Base-by-base conservation (phyloP, 1,140 invertebrate species). In the Sitobion miscanthi region DNA sequence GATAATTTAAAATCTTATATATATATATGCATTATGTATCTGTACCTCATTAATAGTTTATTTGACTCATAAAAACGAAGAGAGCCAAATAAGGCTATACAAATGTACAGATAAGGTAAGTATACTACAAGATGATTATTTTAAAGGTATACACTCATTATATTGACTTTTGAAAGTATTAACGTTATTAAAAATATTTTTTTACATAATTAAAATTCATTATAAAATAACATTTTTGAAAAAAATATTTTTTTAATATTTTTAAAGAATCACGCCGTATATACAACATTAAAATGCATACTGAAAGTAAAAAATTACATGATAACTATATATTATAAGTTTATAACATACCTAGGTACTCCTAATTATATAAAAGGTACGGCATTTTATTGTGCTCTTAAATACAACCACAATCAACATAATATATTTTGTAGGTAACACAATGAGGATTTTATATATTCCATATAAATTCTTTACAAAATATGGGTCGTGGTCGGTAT, bases 381-480 rank as follows among this genome's bases (percentile, higher is more conserved):
- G 30, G 25, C 62, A 77, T 77, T 77, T 77, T n/a, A 77, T 77
- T 77, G 62, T 77, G 30, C 62, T 77, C 14, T 77, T 17, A 77
- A 69, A 17, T 35, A n/a, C 20, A n/a, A 35, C 62, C 14, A 77
- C 62, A n/a, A 77, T 77, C n/a, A 77, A 77, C 62, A 77, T n/a
- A 69, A 69, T 69, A 69, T 30, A 62, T 69, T 69, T 69, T 30
- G 30, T 69, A n/a, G n/a, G 62, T 77, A 77, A 77, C 14, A 77
- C n/a, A 77, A 77, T n/a, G 62, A 77, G 62, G 30, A 35, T 69
- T 69, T 69, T 69, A 69, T 69, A n/a, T 77, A 77, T 77, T 77
- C n/a, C n/a, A 77, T n/a, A n/a, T n/a, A 77, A n/a, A 77, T 77
- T 77, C 62, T 77, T 77, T n/a, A 77, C 30, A n/a, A 77, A 77